Evolutionary conservation across 2,113 vertebrate genomes (phyloP).

Genomic region (Pantherophis guttatus): DNA sequence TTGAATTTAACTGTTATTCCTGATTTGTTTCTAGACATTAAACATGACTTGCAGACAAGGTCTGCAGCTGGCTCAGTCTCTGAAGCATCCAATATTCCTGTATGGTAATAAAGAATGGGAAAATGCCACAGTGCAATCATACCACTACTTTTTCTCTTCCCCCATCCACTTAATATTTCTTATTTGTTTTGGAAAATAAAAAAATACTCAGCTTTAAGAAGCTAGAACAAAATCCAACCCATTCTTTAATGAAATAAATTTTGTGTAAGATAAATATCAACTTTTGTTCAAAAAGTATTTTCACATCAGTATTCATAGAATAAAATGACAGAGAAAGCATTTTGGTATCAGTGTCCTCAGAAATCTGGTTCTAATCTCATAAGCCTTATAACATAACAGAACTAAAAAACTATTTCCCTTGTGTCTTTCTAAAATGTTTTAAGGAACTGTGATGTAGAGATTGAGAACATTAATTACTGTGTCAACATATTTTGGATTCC

Average conservation of each 20-base stretch:
- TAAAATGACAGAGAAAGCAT: not conserved
- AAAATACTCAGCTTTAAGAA: not conserved
- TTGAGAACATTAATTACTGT: conserved; percentile 17
- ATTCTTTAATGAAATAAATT: conserved; percentile 4
- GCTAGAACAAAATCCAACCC: conserved; percentile 31
- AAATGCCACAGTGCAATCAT: not conserved
- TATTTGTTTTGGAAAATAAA: not conserved
- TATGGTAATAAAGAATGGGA: not conserved
- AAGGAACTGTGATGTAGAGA: conserved; percentile 16
- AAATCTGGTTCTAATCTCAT: not conserved
- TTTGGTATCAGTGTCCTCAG: conserved; percentile 25
- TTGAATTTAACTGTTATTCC: not conserved
- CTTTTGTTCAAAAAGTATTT: conserved; percentile 2
- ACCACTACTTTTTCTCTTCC: not conserved
- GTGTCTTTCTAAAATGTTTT: conserved; percentile 10
- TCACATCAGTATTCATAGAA: conserved; percentile 11
- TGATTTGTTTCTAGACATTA: not conserved
- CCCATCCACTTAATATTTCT: not conserved
- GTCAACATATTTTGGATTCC: conserved; percentile 44
- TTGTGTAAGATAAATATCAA: conserved; percentile 15
- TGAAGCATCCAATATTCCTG: not conserved
- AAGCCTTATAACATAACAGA: not conserved
- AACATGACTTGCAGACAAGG: not conserved
- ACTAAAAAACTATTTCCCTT: not conserved
- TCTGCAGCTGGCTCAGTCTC: not conserved